A percentile compares a stretch with the other conserved stretches of the same genome.
Conservation (phyloP, 2,888 invertebrate species). For the Standfussiana lucernea region DNA sequence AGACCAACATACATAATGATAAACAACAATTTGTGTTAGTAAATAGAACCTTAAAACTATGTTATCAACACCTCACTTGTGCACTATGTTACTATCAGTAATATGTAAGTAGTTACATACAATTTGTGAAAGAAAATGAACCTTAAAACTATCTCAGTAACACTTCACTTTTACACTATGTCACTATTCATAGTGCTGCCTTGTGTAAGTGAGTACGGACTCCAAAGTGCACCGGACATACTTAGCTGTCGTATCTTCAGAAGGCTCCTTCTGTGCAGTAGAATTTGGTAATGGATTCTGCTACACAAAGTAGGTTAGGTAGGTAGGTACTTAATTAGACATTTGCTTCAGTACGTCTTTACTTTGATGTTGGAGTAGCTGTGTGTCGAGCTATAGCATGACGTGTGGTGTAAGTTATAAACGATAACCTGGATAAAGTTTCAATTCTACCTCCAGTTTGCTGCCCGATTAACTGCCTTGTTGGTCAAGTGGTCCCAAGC, state of each 20-base stretch:
- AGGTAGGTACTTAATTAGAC: constrained; percentile 38
- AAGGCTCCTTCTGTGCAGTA: not conserved
- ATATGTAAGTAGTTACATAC: no score
- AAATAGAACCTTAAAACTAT: not conserved
- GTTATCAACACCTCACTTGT: not conserved
- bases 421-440: not conserved
- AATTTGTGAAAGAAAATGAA: not conserved
- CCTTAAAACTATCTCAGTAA: not conserved
- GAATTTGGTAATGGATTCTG: constrained; percentile 35
- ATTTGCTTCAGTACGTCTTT: constrained; percentile 49
- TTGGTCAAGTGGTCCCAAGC: no score
- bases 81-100: not conserved
- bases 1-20: not conserved
- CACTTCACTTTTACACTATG: not conserved
- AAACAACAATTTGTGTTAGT: not conserved
- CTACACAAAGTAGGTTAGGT: constrained; percentile 10
- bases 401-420: constrained; percentile 28
- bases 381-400: not conserved
- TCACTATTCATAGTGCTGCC: not conserved
- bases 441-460: no score
- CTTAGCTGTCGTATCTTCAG: not conserved
- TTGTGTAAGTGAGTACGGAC: not conserved
- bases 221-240: not conserved
- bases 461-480: no score
- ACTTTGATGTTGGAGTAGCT: constrained; percentile 44